Base-by-base conservation (phyloP, 2,113 vertebrate genomes). In the Brachypteracias leptosomus region DNA sequence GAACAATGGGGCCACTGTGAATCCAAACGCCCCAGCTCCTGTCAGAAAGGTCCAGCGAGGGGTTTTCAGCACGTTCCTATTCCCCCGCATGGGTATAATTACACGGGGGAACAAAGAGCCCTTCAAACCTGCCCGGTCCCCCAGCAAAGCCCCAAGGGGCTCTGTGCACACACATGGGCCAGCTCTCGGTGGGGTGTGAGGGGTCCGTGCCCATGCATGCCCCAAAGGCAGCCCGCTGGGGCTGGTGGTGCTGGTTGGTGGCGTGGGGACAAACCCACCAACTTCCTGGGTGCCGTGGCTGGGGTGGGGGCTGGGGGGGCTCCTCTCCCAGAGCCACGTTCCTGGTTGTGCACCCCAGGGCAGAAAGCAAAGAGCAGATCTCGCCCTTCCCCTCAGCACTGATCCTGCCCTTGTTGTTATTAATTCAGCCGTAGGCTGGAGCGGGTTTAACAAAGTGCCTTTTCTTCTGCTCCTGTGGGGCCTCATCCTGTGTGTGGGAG, bases 21-120 rank as follows among this genome's bases (percentile, higher is more conserved):
- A 1, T 72, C 66, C 19, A 3, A 89, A 78, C 0, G 8, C 26
- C 11, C 70, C 21, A 0, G 80, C 86, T 79, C 33, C 90, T 51
- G 76, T 89, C 75, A 77, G 95, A 88, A 93, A 68, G 70, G 91
- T 83, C 88, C 83, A 75, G 89, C 2, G 5, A 90, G 71, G 93
- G 67, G 74, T 88, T 97, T 97, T 96, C 96, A 97, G 75, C 96
- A 95, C 80, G 47, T 97, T 97, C 71, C 89, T 80, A 96, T 97
- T 97, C 95, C 92, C 46, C 57, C 17, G 72, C 88, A 75, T 67
- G 67, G 95, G 85, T 97, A 96, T 95, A 96, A 95, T 97, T 97
- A 94, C 96, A 91, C 3, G 1, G 57, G 68, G 72, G 80, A 96
- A 97, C 97, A 97, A 96, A 95, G 96, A 92, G 80, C 94, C 95